Conservation (phyloP, 2,888 invertebrate species). For the Enchytraeus crypticus region DNA sequence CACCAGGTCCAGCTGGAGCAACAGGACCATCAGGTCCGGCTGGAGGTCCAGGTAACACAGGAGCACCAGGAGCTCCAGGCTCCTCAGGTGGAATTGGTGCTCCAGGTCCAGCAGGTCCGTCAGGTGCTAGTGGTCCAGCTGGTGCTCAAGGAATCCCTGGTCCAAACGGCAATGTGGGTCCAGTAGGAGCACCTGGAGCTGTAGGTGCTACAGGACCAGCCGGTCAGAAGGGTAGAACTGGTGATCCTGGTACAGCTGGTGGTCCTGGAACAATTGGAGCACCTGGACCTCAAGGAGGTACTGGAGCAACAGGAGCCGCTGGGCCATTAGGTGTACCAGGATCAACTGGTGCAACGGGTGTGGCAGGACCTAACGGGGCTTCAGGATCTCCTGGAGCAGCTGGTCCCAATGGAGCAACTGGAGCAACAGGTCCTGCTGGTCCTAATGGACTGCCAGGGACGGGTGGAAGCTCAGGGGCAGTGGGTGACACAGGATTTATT, state of each 20-base stretch:
- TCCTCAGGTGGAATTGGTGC: slow-evolving; percentile 24
- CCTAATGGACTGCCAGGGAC: slow-evolving; percentile 8
- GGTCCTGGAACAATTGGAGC: slow-evolving; percentile 11
- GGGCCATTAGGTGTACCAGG: slow-evolving; percentile 23
- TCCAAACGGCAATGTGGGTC: neutral
- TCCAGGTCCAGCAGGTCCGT: slow-evolving; percentile 30
- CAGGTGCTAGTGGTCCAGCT: slow-evolving; percentile 14
- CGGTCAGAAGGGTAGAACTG: slow-evolving; percentile 11
- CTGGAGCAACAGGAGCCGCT: slow-evolving; percentile 8
- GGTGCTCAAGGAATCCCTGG: slow-evolving; percentile 12
- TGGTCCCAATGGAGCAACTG: slow-evolving; percentile 29
- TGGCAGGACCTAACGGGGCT: slow-evolving; percentile 32
- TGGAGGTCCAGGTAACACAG: slow-evolving; percentile 27
- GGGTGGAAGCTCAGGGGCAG: slow-evolving; percentile 23
- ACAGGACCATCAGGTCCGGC: slow-evolving; percentile 16
- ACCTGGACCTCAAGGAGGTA: slow-evolving; percentile 8
- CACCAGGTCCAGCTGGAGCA: slow-evolving; percentile 12
- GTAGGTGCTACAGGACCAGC: slow-evolving; percentile 15
- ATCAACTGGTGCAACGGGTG: slow-evolving; percentile 33
- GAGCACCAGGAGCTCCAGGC: slow-evolving; percentile 17
- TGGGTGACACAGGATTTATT: slow-evolving; percentile 22
- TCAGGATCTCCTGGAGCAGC: slow-evolving; percentile 11
- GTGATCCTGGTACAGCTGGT: slow-evolving; percentile 16
- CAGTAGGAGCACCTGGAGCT: slow-evolving; percentile 14
- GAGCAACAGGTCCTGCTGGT: slow-evolving; percentile 11